Conservation (phyloP, 2,113 vertebrate species). For the Stegostoma tigrinum region DNA sequence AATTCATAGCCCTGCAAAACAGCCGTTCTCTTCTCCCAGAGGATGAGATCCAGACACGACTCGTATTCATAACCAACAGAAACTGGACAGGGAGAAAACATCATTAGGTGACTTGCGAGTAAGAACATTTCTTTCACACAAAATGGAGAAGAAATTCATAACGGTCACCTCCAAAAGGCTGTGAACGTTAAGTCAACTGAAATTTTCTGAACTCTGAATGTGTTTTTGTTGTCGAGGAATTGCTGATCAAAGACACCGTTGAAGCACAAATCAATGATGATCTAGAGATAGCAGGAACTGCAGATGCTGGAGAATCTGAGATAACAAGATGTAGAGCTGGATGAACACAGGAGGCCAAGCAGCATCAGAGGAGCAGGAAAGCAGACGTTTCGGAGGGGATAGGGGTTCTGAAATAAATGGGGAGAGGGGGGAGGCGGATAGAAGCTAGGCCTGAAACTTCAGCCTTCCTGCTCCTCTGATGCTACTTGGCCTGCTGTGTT, state of each 20-base stretch:
- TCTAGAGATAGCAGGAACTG: too few relatives aligned
- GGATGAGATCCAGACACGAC: slow-evolving; percentile 84
- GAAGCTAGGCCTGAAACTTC: too few relatives aligned
- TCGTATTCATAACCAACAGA: slow-evolving; percentile 96
- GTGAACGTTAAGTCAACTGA: background rate
- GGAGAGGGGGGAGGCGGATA: too few relatives aligned
- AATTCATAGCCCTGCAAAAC: slow-evolving; percentile 86
- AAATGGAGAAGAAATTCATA: background rate
- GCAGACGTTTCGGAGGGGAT: too few relatives aligned
- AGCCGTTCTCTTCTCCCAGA: slow-evolving; percentile 92
- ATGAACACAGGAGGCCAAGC: too few relatives aligned
- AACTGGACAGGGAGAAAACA: slow-evolving; percentile 60
- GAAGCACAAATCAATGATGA: too few relatives aligned
- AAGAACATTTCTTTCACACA: background rate
- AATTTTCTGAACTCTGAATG: background rate
- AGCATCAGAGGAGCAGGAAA: too few relatives aligned
- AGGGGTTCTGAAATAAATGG: too few relatives aligned
- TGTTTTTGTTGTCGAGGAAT: background rate
- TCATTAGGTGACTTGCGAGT: background rate
- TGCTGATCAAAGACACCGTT: background rate
- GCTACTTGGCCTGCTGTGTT: too few relatives aligned
- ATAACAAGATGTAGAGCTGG: too few relatives aligned
- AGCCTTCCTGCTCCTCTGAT: too few relatives aligned
- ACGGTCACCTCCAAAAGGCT: background rate
- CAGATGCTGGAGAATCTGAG: too few relatives aligned